Evolutionary conservation across 1,140 invertebrate species (phyloP).

Genomic region (Streblospio benedicti): DNA sequence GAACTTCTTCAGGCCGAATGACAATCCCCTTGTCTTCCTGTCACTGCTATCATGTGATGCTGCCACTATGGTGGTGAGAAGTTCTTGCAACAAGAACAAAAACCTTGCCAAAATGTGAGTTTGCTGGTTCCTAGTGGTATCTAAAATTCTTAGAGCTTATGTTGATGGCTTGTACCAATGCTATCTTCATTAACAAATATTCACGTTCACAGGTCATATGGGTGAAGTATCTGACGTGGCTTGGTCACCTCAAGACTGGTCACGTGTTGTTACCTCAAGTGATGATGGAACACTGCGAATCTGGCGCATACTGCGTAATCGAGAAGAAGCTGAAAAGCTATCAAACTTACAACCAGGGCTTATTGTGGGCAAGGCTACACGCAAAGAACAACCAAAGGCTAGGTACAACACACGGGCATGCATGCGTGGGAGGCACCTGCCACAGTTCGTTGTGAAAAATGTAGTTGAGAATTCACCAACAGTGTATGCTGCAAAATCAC

Average conservation of each 20-base stretch:
- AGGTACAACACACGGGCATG: neutral
- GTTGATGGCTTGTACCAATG: neutral
- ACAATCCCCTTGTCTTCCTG: no score
- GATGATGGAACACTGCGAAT: constrained; percentile 69
- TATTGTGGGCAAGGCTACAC: neutral
- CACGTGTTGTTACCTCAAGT: constrained; percentile 65
- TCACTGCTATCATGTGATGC: neutral
- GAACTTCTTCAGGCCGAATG: no score
- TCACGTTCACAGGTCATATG: constrained; percentile 62
- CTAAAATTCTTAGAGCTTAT: neutral
- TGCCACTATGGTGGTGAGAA: neutral
- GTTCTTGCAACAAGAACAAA: neutral
- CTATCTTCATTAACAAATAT: constrained; percentile 19
- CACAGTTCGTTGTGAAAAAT: neutral
- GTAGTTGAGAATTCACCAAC: neutral
- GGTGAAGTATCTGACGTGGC: constrained; percentile 76
- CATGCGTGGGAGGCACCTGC: neutral
- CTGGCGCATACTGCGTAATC: constrained; percentile 52
- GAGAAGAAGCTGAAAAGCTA: neutral
- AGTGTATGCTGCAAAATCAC: neutral
- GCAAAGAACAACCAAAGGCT: neutral
- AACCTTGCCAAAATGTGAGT: neutral
- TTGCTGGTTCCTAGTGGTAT: neutral
- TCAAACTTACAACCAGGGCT: neutral
- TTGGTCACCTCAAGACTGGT: constrained; percentile 56